Base-by-base conservation (phyloP, 2,113 vertebrate genomes). In the Vidua macroura region DNA sequence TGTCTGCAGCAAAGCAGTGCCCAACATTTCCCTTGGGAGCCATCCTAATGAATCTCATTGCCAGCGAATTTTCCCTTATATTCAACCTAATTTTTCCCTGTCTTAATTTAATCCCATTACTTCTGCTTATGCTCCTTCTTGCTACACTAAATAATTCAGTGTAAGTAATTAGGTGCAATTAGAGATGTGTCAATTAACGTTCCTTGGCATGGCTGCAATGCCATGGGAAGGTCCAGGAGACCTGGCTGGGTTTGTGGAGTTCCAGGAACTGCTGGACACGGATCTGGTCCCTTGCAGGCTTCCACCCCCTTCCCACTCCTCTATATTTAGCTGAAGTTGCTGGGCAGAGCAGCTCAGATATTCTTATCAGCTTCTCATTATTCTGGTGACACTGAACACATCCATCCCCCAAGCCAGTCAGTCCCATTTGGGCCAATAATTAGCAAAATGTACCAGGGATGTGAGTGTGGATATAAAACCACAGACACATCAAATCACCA, bases 91-190 rank as follows among this genome's bases (percentile, higher is more conserved):
- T 93, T 96, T 94, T 89, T 94, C 88, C 91, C 87, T 59, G 75
- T 88, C 92, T 96, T 93, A 68, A 94, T 95, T 96, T 96, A 96
- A 96, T 96, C 94, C 91, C 93, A 93, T 97, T 96, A 94, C 93
- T 95, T 95, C 96, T 96, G 94, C 92, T 94, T 88, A 88, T 37
- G 72, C 76, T 90, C 76, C 88, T 59, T 83, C 94, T 95, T 78
- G 94, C 92, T 93, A 35, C 76, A 59, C 90, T 97, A 95, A 96
- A 94, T 96, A 96, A 96, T 91, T 96, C 93, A 90, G 59, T 37
- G 87, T 44, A 90, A 75, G 75, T 96, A 94, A 96, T 94, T 92
- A 95, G 88, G 88, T 81, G 2, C 90, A 94, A 96, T 95, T 96
- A 96, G 63, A 78, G 93, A 90, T 93, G 85, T 56, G 62, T 90